A percentile compares a stretch with the other conserved stretches of the same genome.
Conservation (phyloP, 2,797 vertebrate genomes). For the Sebastes variabilis region DNA sequence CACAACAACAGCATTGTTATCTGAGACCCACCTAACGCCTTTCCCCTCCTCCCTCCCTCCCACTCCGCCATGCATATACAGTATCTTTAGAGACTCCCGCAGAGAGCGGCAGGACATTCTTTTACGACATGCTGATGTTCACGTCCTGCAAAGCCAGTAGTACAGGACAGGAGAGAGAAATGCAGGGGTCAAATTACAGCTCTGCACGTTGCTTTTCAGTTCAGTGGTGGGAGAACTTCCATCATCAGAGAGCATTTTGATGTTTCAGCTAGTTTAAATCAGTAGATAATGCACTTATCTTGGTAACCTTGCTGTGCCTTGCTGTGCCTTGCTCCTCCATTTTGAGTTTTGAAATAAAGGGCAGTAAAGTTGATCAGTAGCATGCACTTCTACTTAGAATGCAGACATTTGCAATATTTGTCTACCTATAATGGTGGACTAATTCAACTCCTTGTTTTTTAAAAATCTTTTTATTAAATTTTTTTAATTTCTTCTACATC, state of each 20-base stretch:
- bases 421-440: not conserved
- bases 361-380: not conserved
- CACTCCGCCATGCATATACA: constrained; percentile 6
- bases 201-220: not conserved
- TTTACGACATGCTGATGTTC: not conserved
- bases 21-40: constrained; percentile 41
- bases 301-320: not conserved
- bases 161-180: not conserved
- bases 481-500: no score
- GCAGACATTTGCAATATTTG: not conserved
- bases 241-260: not conserved
- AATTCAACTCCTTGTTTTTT: not conserved
- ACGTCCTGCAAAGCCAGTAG: not conserved
- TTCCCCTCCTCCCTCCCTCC: not conserved
- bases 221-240: not conserved
- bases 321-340: not conserved
- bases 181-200: not conserved
- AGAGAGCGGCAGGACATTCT: constrained; percentile 23
- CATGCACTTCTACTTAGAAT: not conserved
- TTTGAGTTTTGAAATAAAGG: not conserved
- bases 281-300: not conserved
- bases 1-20: constrained; percentile 66
- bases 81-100: constrained; percentile 18
- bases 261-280: not conserved
- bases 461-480: no score